Percentiles rank a stretch among this genome's conserved stretches.
Conservation (phyloP, 2,113 vertebrate species). For the Sigmodon hispidus region DNA sequence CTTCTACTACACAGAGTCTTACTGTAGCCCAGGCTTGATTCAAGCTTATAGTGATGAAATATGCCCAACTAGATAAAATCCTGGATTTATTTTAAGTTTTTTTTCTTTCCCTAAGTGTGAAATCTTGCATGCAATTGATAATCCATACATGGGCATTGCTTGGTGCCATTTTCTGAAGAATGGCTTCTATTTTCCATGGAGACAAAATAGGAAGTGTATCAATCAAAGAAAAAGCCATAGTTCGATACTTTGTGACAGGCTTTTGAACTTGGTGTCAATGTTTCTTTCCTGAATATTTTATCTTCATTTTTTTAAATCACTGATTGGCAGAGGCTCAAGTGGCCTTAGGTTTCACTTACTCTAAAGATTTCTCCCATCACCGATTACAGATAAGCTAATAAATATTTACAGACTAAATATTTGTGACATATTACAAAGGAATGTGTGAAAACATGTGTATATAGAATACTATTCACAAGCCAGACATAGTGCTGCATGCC, state of each 20-base stretch:
- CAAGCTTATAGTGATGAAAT: background rate
- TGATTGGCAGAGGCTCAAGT: background rate
- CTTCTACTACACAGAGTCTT: too few relatives aligned
- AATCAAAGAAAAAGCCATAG: conserved; percentile 25
- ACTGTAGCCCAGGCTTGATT: background rate
- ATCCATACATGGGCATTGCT: conserved; percentile 31
- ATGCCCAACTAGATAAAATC: background rate
- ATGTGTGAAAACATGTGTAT: background rate
- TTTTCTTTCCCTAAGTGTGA: background rate
- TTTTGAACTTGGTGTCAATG: conserved; percentile 12
- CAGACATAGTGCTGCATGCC: background rate
- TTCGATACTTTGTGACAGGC: conserved; percentile 8
- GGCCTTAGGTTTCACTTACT: background rate
- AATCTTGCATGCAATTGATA: conserved; percentile 43
- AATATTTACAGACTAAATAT: background rate
- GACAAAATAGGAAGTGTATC: conserved; percentile 41
- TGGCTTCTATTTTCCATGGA: conserved; percentile 24
- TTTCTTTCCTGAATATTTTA: conserved; percentile 10
- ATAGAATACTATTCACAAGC: background rate
- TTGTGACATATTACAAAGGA: background rate
- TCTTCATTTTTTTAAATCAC: background rate
- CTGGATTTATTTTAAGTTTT: background rate
- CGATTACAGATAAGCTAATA: background rate
- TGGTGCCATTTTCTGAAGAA: conserved; percentile 21
- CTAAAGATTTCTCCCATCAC: background rate